phyloP scores from a whole-genome alignment of 2,888 invertebrate species.

The Bedellia somnulentella region DNA sequence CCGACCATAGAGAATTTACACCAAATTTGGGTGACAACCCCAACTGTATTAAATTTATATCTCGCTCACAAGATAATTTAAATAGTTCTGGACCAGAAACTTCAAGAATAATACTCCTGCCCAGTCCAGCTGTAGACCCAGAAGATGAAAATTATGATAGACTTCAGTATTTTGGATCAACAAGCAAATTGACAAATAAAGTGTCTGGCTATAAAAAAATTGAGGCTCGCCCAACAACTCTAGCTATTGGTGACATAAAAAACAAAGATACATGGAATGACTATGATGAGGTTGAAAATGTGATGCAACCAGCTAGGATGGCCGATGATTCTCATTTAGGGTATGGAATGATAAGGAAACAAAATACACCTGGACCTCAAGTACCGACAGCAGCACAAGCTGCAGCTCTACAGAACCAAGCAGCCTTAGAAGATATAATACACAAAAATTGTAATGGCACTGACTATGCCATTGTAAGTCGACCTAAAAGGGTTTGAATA shows the following conservation, averaged over 20 bases:
- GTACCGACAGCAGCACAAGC: constrained; percentile 54
- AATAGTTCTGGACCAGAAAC: constrained; percentile 46
- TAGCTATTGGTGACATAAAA: constrained; percentile 43
- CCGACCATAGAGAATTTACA: constrained; percentile 69
- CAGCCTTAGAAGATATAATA: constrained; percentile 55
- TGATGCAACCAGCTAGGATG: constrained; percentile 68
- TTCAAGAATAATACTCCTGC: constrained; percentile 58
- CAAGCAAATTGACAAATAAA: constrained; percentile 63
- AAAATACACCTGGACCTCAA: constrained; percentile 45
- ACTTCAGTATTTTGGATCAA: constrained; percentile 78
- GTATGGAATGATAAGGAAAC: constrained; percentile 75
- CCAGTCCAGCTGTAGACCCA: constrained; percentile 45
- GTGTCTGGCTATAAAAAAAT: constrained; percentile 70
- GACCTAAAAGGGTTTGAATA: constrained; percentile 77
- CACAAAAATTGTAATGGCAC: constrained; percentile 75
- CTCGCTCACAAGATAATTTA: constrained; percentile 52
- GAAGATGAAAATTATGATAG: constrained; percentile 74
- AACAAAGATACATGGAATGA: constrained; percentile 66
- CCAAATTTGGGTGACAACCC: constrained; percentile 48
- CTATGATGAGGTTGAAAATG: constrained; percentile 74
- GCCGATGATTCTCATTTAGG: constrained; percentile 82
- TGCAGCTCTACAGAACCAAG: constrained; percentile 42
- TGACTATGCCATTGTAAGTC: constrained; percentile 82
- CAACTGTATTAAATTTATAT: constrained; percentile 49
- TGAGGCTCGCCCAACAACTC: constrained; percentile 59